phyloP scores from a whole-genome alignment of 1,140 invertebrate species.

The Heliconius hermathena region DNA sequence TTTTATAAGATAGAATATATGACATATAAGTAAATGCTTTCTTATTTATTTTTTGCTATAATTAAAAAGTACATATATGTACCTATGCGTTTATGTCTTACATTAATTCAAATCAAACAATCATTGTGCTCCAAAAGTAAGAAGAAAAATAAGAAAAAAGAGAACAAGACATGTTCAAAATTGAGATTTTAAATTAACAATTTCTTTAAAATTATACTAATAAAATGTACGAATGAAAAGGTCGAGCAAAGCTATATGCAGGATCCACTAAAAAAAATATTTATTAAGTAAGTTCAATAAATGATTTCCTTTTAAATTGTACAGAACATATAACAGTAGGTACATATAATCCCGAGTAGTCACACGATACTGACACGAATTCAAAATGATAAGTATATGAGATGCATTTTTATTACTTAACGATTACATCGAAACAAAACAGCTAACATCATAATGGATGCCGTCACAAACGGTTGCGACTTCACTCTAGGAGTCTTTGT shows the following conservation, averaged over 20 bases:
- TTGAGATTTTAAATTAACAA: no score
- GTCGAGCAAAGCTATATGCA: background rate
- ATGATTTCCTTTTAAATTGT: background rate
- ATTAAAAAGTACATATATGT: no score
- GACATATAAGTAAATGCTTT: no score
- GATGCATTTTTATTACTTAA: slow-evolving; percentile 13
- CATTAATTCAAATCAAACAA: no score
- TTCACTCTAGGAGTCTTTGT: background rate
- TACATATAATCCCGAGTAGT: background rate
- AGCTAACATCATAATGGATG: background rate
- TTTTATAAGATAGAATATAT: no score
- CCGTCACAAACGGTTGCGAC: background rate
- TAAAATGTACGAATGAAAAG: no score
- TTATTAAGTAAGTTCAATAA: background rate
- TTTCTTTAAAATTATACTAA: no score
- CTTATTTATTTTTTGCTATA: no score
- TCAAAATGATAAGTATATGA: slow-evolving; percentile 23
- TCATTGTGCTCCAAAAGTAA: no score
- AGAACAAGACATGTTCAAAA: no score
- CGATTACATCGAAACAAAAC: slow-evolving; percentile 2
- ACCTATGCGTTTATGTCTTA: no score
- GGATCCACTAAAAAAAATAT: background rate
- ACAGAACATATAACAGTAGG: background rate
- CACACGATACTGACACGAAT: slow-evolving; percentile 33
- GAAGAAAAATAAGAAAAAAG: no score